Conservation (phyloP, 2,888 invertebrate genomes). For the Cyclophora albipunctata region DNA sequence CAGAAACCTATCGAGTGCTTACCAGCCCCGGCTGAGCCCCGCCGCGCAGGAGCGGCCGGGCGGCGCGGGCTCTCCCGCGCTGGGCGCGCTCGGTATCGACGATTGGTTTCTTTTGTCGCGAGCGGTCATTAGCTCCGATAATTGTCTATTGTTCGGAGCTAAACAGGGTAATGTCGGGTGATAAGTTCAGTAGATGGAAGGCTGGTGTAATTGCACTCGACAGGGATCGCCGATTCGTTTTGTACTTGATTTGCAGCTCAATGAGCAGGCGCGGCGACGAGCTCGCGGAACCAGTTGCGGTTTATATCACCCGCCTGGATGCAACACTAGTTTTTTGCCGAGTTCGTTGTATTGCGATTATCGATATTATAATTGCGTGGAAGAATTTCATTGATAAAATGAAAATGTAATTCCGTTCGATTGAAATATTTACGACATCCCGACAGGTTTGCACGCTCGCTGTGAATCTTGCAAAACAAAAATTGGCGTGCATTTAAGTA, state of each 20-base stretch:
- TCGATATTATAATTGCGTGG: too few relatives aligned
- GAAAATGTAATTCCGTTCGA: too few relatives aligned
- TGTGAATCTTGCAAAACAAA: too few relatives aligned
- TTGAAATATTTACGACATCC: too few relatives aligned
- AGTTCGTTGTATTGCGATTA: too few relatives aligned
- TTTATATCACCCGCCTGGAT: neutral
- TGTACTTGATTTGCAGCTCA: conserved; percentile 3
- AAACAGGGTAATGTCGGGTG: conserved; percentile 25
- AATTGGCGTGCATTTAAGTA: too few relatives aligned
- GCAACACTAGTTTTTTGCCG: too few relatives aligned
- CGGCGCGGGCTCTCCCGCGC: conserved; percentile 3
- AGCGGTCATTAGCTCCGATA: conserved; percentile 32
- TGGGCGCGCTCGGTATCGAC: conserved; percentile 26
- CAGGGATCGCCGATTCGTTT: conserved; percentile 2
- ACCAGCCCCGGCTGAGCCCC: conserved; percentile 21
- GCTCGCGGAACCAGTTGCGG: neutral
- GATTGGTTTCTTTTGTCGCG: conserved; percentile 43
- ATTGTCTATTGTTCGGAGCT: conserved; percentile 36
- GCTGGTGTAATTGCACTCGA: neutral
- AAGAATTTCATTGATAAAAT: too few relatives aligned
- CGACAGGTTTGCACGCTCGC: too few relatives aligned
- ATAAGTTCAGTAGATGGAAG: conserved; percentile 21
- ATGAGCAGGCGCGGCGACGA: neutral
- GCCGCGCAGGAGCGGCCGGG: neutral
- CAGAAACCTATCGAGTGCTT: conserved; percentile 34